Evolutionary conservation across 2,113 vertebrate species (phyloP), one percentile per base, ranked within the genome.

Genomic region (Echinops telfairi): DNA sequence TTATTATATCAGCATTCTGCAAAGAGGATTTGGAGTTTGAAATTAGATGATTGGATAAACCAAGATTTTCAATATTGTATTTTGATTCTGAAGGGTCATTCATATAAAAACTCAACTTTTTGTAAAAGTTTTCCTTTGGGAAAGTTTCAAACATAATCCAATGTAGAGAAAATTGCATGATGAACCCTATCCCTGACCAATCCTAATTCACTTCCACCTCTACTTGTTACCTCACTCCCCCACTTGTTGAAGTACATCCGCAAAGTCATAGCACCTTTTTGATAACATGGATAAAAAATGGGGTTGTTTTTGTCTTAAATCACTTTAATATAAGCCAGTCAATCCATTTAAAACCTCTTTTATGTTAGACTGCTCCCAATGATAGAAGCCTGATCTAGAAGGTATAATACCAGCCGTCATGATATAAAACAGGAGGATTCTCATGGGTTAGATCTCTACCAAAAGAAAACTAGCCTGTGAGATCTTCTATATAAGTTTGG

Each of bases 361-460:
- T 2, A 3, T 4, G 1, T 3, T 14, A 8, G 19, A 11, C 64
- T 3, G 5, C 62, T 38, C 6, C 38, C 33, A 16, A 25, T 0
- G 10, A n/a, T 25, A 38, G 33, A 76, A 31, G 22, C 47, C n/a
- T 33, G 15, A n/a, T 12, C 19, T 23, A 4, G 66, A 62, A 66
- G 3, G 7, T 0, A 2, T 29, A 15, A 8, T 14, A 8, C 70
- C n/a, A 1, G 2, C 77, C 20, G 90, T 93, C 86, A 76, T 5
- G 23, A 77, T 2, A 22, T 0, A 60, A 40, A 40, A 70, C 33
- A 64, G 43, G 29, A 29, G 0, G 2, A 76, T 93, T 20, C 38
- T 86, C 76, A 19, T 4, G 12, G 20, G 38, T 85, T n/a, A 73
- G 73, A 15, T 58, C 90, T 94, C 76, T 87, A 14, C 25, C 1